Evolutionary conservation across 2,888 invertebrate species (phyloP), one percentile per base, ranked within the genome.

Genomic region (Cryptus viduatorius): DNA sequence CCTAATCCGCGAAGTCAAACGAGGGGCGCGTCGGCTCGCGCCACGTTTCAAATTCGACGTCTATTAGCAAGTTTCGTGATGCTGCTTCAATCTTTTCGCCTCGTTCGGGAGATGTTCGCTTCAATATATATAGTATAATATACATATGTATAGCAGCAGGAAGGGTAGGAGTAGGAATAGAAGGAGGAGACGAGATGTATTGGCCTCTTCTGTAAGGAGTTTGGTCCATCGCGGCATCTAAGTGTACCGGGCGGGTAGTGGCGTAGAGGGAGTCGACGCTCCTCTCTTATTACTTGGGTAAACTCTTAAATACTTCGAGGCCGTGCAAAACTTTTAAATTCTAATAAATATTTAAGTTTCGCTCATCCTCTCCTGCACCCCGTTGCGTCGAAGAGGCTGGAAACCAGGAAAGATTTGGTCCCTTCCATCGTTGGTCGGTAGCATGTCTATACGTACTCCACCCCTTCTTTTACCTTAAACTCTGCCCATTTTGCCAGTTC

Each of bases 311-410:
- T 91, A 91, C 92, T 90, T 90, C 88, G 78, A 84, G 77, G 89
- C 77, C 80, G 86, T 86, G 86, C 71, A 81, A 82, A 91, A 91
- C 90, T 92, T 92, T 91, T 90, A 92, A 92, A 92, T 92, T 92
- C 90, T 91, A 91, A 92, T 92, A 92, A 92, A 92, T 92, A 91
- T 92, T 91, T 90, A 92, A 92, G 90, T 91, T 92, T 86, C 86
- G 37, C 80, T 85, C 79, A 59, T 76, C 80, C 68, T 56, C 76
- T 73, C 79, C 53, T 68, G 29, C 68, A 65, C 50, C 31, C 59
- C 16, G 24, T 29, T 59, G 59, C 29, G 29, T 19, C 29, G 61
- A 48, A 48, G 59, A 46, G 67, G 48, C 19, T 48, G 46, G 24
- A 19, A 31, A 46, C 68, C 16, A 42, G 50, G 29, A 29, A 24